phyloP scores from a whole-genome alignment of 2,888 invertebrate genomes.

The Litoditis marina region DNA sequence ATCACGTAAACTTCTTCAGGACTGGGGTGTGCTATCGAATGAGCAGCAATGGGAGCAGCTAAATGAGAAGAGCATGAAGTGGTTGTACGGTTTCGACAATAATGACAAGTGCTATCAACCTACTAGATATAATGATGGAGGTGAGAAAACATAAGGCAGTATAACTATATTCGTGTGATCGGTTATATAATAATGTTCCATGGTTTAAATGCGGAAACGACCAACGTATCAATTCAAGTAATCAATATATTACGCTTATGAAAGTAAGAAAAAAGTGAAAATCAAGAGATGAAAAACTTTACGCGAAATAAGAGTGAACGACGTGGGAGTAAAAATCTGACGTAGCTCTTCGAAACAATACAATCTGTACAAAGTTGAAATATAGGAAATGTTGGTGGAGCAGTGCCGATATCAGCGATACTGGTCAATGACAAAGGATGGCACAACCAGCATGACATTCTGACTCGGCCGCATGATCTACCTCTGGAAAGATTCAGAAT shows the following conservation, averaged over 20 bases:
- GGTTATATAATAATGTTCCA: too few relatives aligned
- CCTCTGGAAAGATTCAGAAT: conserved; percentile 50
- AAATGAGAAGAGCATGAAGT: conserved; percentile 54
- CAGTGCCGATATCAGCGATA: conserved; percentile 55
- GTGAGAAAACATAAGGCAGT: conserved; percentile 6
- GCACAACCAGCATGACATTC: conserved; percentile 47
- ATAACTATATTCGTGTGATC: too few relatives aligned
- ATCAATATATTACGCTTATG: too few relatives aligned
- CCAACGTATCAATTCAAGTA: too few relatives aligned
- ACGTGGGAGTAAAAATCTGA: too few relatives aligned
- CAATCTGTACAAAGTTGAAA: too few relatives aligned
- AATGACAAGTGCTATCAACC: conserved; percentile 53
- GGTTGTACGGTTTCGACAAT: conserved; percentile 56
- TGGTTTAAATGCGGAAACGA: too few relatives aligned
- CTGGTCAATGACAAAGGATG: conserved; percentile 55
- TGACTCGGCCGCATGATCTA: conserved; percentile 35
- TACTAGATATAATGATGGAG: conserved; percentile 52
- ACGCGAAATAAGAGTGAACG: too few relatives aligned
- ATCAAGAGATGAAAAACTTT: background rate
- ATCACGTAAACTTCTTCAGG: conserved; percentile 27
- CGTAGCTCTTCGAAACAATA: too few relatives aligned
- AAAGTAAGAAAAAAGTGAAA: background rate
- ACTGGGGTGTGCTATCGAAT: conserved; percentile 43
- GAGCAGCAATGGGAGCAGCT: conserved; percentile 46
- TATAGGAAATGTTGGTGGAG: conserved; percentile 51